Percentiles rank a stretch among this genome's conserved stretches.
Conservation (phyloP, 1,140 invertebrate genomes). For the Drosophila miranda region DNA sequence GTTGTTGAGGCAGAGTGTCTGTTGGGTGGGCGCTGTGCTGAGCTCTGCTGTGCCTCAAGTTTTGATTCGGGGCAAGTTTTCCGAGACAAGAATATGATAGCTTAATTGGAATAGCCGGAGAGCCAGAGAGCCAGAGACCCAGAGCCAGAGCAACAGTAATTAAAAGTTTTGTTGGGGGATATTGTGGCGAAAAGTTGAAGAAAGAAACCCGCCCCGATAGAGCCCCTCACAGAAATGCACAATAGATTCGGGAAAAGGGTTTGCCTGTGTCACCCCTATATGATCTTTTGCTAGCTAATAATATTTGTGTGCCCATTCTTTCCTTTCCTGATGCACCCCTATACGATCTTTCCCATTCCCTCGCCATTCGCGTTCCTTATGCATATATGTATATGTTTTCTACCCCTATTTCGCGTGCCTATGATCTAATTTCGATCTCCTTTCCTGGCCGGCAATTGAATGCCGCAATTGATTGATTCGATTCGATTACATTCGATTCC, state of each 20-base stretch:
- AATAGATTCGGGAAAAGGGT: neutral
- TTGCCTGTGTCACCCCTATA: conserved; percentile 2
- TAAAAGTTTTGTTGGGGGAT: conserved; percentile 45
- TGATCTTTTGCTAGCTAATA: too few species aligned
- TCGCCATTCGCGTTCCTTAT: neutral
- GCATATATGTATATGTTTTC: too few species aligned
- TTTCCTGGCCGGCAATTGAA: conserved; percentile 19
- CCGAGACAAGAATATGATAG: conserved; percentile 54
- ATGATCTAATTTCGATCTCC: conserved; percentile 32
- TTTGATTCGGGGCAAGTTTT: conserved; percentile 53
- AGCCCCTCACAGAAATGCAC: neutral
- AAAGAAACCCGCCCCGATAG: conserved; percentile 13
- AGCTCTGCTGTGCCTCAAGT: conserved; percentile 28
- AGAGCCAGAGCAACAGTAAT: conserved; percentile 31
- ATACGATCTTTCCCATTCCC: neutral
- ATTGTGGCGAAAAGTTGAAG: conserved; percentile 30
- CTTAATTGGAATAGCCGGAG: conserved; percentile 52
- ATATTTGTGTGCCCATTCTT: too few species aligned
- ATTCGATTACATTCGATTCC: conserved; percentile 12
- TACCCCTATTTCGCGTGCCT: conserved; percentile 33
- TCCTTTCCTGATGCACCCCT: too few species aligned
- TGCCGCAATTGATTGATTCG: conserved; percentile 53
- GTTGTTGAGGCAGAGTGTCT: neutral
- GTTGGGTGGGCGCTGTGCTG: neutral
- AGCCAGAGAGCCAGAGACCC: conserved; percentile 5